These are phyloP conservation scores for Cheilosia grossa DNA, from an alignment of 2,888 invertebrate species.

Conservation along the genomic window DNA sequence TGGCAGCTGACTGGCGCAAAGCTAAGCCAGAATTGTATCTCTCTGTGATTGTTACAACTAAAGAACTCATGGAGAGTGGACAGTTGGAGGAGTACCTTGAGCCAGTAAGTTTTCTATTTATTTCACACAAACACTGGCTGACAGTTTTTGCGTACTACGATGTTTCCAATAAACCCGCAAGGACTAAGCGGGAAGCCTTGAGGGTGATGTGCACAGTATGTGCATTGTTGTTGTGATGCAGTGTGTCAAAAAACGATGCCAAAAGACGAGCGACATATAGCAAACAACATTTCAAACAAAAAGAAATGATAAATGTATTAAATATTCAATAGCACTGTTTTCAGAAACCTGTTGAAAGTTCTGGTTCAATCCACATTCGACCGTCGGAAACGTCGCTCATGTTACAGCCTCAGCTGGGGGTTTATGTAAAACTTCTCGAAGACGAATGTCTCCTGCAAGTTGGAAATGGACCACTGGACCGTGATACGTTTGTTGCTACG, in stretches of 20 bases:
- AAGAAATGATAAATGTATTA: no score
- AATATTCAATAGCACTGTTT: neutral
- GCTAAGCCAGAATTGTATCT: constrained; percentile 86
- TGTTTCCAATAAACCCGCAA: no score
- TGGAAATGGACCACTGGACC: constrained; percentile 80
- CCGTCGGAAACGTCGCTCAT: constrained; percentile 78
- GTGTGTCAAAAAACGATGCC: no score
- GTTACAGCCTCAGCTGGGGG: constrained; percentile 80
- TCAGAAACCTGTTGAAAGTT: constrained; percentile 74
- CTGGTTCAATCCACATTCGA: constrained; percentile 42
- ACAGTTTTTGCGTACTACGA: no score
- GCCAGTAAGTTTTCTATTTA: constrained; percentile 72
- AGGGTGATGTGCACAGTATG: no score
- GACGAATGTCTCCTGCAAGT: constrained; percentile 81
- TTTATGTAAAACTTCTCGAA: constrained; percentile 80
- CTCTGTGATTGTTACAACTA: constrained; percentile 86
- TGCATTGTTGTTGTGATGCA: no score
- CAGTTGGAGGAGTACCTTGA: constrained; percentile 78
- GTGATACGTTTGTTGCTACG: constrained; percentile 80
- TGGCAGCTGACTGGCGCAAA: constrained; percentile 85
- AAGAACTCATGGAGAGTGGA: constrained; percentile 79
- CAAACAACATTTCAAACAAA: no score
- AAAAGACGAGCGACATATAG: no score
- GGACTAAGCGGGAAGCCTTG: no score
- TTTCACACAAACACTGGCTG: no score